These are phyloP conservation scores for Linnaemya vulpina DNA, from an alignment of 2,888 invertebrate genomes.

Conservation along the genomic window DNA sequence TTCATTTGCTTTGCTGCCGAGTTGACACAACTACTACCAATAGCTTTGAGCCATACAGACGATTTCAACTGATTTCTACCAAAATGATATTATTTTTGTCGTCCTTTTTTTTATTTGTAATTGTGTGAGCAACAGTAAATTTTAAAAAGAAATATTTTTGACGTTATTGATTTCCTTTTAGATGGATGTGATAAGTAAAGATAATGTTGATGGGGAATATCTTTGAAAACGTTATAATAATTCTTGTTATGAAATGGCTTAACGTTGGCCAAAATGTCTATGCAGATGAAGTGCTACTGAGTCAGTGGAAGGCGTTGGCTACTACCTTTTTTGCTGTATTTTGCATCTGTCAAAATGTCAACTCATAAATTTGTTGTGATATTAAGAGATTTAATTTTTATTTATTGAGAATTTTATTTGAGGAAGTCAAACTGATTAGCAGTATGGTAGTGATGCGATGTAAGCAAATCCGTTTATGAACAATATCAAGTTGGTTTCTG, in stretches of 20 bases:
- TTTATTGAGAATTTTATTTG: constrained; percentile 11
- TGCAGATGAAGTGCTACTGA: constrained; percentile 4
- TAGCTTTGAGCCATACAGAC: constrained; percentile 66
- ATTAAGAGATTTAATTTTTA: constrained; percentile 15
- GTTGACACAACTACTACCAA: constrained; percentile 66
- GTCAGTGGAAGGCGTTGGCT: constrained; percentile 27
- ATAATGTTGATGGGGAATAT: constrained; percentile 57
- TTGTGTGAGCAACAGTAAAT: constrained; percentile 8
- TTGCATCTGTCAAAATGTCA: constrained; percentile 50
- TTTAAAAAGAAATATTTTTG: constrained; percentile 58
- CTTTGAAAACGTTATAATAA: constrained; percentile 19
- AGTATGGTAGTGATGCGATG: neutral
- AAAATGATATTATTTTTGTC: constrained; percentile 5
- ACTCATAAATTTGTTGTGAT: constrained; percentile 13
- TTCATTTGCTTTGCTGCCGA: constrained; percentile 55
- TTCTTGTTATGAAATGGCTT: constrained; percentile 14
- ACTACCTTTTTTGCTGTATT: constrained; percentile 11
- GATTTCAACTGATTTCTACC: constrained; percentile 49
- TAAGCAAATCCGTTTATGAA: too few relatives aligned
- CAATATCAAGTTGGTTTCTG: too few relatives aligned
- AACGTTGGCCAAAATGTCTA: neutral
- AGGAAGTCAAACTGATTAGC: neutral
- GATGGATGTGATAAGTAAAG: constrained; percentile 64
- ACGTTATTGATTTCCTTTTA: constrained; percentile 61
- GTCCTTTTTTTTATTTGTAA: neutral